phyloP scores from a whole-genome alignment of 2,888 invertebrate genomes.

The Mythimna loreyi region DNA sequence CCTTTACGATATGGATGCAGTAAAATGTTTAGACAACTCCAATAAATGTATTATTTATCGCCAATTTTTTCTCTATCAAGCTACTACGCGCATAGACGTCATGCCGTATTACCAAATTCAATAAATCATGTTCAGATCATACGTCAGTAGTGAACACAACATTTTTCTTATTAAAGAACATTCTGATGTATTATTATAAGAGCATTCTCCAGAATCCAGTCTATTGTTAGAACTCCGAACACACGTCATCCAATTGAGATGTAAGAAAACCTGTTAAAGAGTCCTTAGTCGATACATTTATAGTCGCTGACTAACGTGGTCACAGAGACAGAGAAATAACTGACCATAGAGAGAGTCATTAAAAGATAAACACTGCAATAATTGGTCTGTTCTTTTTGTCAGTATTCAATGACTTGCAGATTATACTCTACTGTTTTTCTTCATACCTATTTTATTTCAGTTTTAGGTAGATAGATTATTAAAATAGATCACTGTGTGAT shows the following conservation, averaged over 20 bases:
- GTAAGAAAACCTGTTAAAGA: constrained; percentile 55
- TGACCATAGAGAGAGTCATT: background rate
- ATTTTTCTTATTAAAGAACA: constrained; percentile 23
- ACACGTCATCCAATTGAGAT: constrained; percentile 57
- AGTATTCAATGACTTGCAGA: background rate
- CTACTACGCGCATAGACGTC: background rate
- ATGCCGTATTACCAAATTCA: constrained; percentile 2
- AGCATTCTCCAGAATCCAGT: constrained; percentile 38
- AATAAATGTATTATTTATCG: constrained; percentile 12
- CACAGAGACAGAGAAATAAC: constrained; percentile 5
- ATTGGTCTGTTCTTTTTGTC: background rate
- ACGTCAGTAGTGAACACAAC: constrained; percentile 10
- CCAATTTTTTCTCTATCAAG: background rate
- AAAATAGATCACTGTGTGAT: too few species aligned
- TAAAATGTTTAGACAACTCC: background rate
- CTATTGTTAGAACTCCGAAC: constrained; percentile 46
- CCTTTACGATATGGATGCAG: background rate
- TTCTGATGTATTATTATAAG: constrained; percentile 15
- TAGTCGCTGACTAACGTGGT: constrained; percentile 48
- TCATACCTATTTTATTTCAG: background rate
- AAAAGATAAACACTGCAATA: constrained; percentile 12
- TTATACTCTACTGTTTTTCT: background rate
- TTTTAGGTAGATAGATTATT: background rate
- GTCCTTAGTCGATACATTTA: constrained; percentile 39
- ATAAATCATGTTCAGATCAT: constrained; percentile 3